These are phyloP conservation scores for Exocentrus adspersus DNA, from an alignment of 2,888 invertebrate genomes.

Conservation along the genomic window DNA sequence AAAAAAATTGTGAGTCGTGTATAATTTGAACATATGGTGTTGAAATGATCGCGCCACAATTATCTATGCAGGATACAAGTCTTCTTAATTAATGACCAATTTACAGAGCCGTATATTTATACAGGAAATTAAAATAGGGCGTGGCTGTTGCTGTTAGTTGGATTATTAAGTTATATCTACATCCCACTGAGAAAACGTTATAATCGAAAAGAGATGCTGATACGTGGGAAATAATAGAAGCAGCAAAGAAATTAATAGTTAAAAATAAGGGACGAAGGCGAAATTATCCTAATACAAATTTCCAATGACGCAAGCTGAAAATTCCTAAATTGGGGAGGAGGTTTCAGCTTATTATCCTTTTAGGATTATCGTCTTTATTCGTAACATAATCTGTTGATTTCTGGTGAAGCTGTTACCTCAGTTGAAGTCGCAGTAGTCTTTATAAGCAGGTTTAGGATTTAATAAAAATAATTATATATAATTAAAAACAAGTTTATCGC, in stretches of 20 bases:
- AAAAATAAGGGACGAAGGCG: no score
- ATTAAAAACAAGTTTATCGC: background rate
- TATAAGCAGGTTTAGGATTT: no score
- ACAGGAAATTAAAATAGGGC: background rate
- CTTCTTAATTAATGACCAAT: background rate
- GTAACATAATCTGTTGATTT: no score
- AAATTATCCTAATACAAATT: no score
- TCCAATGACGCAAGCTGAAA: no score
- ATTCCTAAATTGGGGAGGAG: no score
- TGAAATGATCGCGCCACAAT: background rate
- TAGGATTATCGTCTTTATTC: no score
- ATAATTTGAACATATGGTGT: slow-evolving; percentile 3
- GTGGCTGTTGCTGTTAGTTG: background rate
- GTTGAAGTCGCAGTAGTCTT: no score
- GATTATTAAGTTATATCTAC: background rate
- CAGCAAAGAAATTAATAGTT: no score
- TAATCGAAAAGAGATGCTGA: background rate
- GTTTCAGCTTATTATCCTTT: no score
- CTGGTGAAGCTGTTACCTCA: no score
- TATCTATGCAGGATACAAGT: background rate
- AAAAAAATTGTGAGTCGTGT: background rate
- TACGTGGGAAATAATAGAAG: background rate
- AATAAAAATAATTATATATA: no score
- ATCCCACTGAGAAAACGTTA: background rate
- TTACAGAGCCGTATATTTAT: slow-evolving; percentile 1